Conservation (phyloP, 2,113 vertebrate species). For the Barnardius zonarius region DNA sequence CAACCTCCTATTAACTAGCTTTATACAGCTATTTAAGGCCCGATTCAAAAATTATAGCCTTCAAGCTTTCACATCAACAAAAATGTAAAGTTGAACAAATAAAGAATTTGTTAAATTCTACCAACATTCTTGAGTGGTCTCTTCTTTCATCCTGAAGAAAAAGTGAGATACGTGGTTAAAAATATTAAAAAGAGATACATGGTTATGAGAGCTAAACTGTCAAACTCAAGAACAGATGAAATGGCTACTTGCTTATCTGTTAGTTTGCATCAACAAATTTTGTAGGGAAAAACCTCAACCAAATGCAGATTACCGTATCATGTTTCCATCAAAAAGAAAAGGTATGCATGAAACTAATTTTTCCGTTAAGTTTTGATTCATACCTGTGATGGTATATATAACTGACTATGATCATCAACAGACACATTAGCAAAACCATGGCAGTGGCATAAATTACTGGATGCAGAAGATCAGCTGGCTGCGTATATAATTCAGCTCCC, state of each 20-base stretch:
- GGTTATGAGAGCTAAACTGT: not conserved
- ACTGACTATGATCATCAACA: slow-evolving; percentile 84
- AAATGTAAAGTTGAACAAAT: not conserved
- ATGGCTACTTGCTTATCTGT: not conserved
- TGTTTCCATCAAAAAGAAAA: not conserved
- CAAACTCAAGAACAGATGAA: not conserved
- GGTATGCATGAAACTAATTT: not conserved
- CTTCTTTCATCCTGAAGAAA: not conserved
- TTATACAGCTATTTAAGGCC: not conserved
- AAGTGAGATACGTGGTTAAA: not conserved
- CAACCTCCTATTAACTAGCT: not conserved
- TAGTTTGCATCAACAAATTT: not conserved
- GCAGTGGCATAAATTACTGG: slow-evolving; percentile 89
- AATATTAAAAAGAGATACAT: not conserved
- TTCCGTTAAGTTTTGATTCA: not conserved
- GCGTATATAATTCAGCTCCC: slow-evolving; percentile 77
- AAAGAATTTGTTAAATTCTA: not conserved
- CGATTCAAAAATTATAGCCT: not conserved
- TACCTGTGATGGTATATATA: slow-evolving; percentile 94
- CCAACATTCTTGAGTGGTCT: not conserved
- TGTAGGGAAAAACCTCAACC: not conserved
- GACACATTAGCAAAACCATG: slow-evolving; percentile 83
- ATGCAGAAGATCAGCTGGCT: slow-evolving; percentile 82
- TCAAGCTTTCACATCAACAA: not conserved
- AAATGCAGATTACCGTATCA: not conserved